These are phyloP conservation scores for Pteria penguin DNA, from an alignment of 2,888 invertebrate species.

Conservation along the genomic window DNA sequence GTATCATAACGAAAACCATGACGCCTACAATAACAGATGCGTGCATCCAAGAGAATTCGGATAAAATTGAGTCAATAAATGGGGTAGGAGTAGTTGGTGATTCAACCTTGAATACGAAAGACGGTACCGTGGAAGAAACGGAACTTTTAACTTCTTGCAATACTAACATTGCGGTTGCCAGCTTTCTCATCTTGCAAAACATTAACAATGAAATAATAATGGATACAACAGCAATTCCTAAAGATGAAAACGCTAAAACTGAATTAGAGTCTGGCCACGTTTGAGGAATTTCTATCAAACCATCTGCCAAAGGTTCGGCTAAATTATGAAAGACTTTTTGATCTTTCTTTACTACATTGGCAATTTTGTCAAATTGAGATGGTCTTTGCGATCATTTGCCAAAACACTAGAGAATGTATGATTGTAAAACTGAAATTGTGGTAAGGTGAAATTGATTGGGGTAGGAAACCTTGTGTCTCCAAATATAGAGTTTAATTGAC, in stretches of 20 bases:
- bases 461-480: background rate
- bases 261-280: constrained; percentile 17
- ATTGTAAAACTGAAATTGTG: background rate
- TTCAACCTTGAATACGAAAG: background rate
- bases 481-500: constrained; percentile 1
- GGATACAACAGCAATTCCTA: too few relatives aligned
- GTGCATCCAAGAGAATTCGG: background rate
- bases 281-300: background rate
- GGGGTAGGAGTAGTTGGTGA: background rate
- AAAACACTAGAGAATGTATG: background rate
- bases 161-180: too few relatives aligned
- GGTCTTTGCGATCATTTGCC: constrained; percentile 14
- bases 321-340: constrained; percentile 26
- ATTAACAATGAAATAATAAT: too few relatives aligned
- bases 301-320: too few relatives aligned
- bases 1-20: background rate
- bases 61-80: background rate
- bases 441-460: background rate
- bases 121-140: constrained; percentile 1
- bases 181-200: too few relatives aligned
- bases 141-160: too few relatives aligned
- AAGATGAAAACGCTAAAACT: too few relatives aligned
- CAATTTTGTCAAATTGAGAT: constrained; percentile 5
- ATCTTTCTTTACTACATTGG: constrained; percentile 9
- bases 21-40: background rate